Evolutionary conservation across 2,888 invertebrate species (phyloP), one percentile per base, ranked within the genome.

Genomic region (Amitus sp.): DNA sequence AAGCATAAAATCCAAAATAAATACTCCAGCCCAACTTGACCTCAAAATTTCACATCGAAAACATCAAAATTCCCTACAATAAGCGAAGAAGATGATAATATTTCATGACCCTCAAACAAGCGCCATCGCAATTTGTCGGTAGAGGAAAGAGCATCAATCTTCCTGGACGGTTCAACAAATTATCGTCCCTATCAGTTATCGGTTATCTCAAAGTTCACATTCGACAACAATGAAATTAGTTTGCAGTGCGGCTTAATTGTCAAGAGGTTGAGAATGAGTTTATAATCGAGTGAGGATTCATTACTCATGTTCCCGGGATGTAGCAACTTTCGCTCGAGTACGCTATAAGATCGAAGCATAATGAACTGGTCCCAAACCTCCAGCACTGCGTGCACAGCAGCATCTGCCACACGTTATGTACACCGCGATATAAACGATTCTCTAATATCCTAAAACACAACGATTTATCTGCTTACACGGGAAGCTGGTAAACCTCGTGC

Each of bases 231-330:
- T 23, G 28, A 45, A 45, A 45, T 45, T 45, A 20, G 45, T 28
- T 45, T 20, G 43, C 12, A 37, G 37, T 20, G 18, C 19, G 13
- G n/a, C n/a, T 45, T 45, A 45, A 45, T 45, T 45, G 45, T 45
- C 45, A 33, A 33, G 20, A 45, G 27, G 10, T 28, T 45, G 13
- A 28, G 28, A 45, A 45, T 45, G 45, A 45, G 45, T 45, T 45
- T 45, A 45, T 45, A 45, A 45, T 45, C 45, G 45, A 45, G 45
- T 45, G 20, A 45, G 45, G 45, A 45, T 45, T 45, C 45, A 45
- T 45, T 45, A 45, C 27, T 45, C 45, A 45, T 45, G 45, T 20
- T 42, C 42, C 19, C 42, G 19, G 18, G 42, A 45, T 45, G 45
- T 27, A 45, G 45, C 45, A 45, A 45, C 45, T 45, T 45, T 45